phyloP scores from a whole-genome alignment of 2,888 invertebrate genomes.

The Pardosa pseudoannulata region DNA sequence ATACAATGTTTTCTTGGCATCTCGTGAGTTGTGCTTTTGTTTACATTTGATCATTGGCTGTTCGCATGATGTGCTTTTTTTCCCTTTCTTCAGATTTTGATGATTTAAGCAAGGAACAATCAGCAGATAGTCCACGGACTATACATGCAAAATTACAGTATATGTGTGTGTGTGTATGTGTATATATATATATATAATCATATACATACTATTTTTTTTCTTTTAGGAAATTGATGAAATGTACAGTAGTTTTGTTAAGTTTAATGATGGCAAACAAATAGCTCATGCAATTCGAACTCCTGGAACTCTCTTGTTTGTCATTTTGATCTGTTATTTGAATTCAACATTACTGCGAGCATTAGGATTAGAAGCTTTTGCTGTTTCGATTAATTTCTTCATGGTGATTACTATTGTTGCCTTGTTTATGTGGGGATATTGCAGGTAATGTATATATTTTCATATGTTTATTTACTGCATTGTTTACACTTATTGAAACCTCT shows the following conservation, averaged over 20 bases:
- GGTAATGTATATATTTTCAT: conserved; percentile 84
- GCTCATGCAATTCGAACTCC: conserved; percentile 98
- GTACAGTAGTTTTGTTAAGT: conserved; percentile 89
- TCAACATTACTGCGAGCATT: conserved; percentile 89
- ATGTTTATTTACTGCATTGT: too few species aligned
- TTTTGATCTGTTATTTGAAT: conserved; percentile 90
- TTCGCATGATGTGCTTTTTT: too few species aligned
- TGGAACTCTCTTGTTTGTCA: conserved; percentile 92
- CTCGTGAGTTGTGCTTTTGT: too few species aligned
- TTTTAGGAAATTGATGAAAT: conserved; percentile 88
- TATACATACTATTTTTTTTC: not conserved
- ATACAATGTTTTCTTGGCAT: too few species aligned
- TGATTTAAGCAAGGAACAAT: too few species aligned
- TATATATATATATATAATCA: too few species aligned
- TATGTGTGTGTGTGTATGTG: too few species aligned
- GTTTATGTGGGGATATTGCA: conserved; percentile 92
- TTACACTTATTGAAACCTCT: too few species aligned
- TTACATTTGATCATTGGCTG: too few species aligned
- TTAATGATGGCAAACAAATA: conserved; percentile 99
- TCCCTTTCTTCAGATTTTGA: too few species aligned
- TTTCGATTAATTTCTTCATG: conserved; percentile 90
- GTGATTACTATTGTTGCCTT: conserved; percentile 88
- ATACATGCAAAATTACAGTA: too few species aligned
- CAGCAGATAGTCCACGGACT: too few species aligned
- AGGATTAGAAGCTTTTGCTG: conserved; percentile 89